Percentiles rank a stretch among this genome's conserved stretches.
phyloP scores from a whole-genome alignment of 2,113 vertebrate species.

The Nettapus auritus region DNA sequence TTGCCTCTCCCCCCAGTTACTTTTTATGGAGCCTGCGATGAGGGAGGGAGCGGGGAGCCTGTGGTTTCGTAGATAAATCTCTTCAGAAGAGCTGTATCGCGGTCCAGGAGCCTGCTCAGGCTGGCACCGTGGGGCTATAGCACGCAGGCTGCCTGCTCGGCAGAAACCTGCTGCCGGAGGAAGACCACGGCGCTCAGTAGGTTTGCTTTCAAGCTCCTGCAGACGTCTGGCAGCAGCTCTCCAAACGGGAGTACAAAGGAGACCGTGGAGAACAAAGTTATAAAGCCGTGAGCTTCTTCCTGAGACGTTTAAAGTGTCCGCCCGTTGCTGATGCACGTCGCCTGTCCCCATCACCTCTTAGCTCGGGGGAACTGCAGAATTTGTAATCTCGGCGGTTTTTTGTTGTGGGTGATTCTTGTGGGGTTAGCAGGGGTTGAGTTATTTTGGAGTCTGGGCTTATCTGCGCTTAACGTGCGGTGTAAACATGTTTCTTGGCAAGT shows the following conservation, averaged over 20 bases:
- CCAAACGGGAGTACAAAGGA: background rate
- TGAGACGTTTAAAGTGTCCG: background rate
- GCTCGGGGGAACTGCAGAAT: background rate
- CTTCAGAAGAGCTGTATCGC: background rate
- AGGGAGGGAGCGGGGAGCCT: conserved; percentile 37
- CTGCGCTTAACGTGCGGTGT: background rate
- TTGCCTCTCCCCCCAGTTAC: background rate
- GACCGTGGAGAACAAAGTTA: background rate
- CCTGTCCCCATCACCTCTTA: background rate
- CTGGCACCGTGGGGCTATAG: background rate
- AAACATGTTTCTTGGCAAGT: background rate
- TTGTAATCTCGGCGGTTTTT: accelerated
- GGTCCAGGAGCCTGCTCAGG: conserved; percentile 7
- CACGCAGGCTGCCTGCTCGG: background rate
- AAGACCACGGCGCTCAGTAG: background rate
- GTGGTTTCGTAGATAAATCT: conserved; percentile 46
- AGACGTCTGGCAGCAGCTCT: background rate
- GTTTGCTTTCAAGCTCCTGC: background rate
- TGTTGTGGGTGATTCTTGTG: background rate
- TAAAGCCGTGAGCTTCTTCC: background rate
- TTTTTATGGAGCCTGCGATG: conserved; percentile 53
- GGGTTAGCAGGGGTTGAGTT: background rate
- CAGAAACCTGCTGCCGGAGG: background rate
- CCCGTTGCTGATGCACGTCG: background rate
- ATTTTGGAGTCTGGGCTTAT: background rate